Conservation (phyloP, 2,888 invertebrate genomes). For the Anorthoa munda region DNA sequence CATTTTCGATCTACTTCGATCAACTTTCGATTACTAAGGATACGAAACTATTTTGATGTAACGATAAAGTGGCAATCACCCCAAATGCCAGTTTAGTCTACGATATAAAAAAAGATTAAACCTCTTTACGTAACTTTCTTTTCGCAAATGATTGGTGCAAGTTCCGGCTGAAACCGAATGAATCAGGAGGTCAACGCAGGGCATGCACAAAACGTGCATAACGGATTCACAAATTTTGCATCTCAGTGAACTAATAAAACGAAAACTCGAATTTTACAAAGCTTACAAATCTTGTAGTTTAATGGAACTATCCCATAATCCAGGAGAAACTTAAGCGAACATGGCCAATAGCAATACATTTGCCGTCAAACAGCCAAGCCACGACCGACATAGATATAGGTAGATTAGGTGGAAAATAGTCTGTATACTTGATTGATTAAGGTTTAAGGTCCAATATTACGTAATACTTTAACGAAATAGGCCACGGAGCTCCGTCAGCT, state of each 20-base stretch:
- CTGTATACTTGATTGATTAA: slow-evolving; percentile 50
- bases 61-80: too few relatives aligned
- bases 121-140: too few relatives aligned
- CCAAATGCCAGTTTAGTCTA: too few relatives aligned
- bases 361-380: slow-evolving; percentile 10
- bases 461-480: slow-evolving; percentile 55
- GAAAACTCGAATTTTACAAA: slow-evolving; percentile 14
- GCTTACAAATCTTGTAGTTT: slow-evolving; percentile 1
- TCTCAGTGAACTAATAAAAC: neutral
- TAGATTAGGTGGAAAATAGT: slow-evolving; percentile 65
- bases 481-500: slow-evolving; percentile 37
- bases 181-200: neutral
- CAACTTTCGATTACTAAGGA: too few relatives aligned
- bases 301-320: slow-evolving; percentile 3
- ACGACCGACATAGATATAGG: slow-evolving; percentile 62
- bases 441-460: slow-evolving; percentile 49
- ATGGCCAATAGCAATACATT: slow-evolving; percentile 25
- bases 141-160: neutral
- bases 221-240: neutral
- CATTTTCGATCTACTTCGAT: too few relatives aligned
- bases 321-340: neutral
- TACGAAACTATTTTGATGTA: too few relatives aligned
- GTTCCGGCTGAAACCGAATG: neutral
- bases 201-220: neutral
- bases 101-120: too few relatives aligned